Base-by-base conservation (phyloP, 2,113 vertebrate species). In the Pseudorectes ferrugineus region DNA sequence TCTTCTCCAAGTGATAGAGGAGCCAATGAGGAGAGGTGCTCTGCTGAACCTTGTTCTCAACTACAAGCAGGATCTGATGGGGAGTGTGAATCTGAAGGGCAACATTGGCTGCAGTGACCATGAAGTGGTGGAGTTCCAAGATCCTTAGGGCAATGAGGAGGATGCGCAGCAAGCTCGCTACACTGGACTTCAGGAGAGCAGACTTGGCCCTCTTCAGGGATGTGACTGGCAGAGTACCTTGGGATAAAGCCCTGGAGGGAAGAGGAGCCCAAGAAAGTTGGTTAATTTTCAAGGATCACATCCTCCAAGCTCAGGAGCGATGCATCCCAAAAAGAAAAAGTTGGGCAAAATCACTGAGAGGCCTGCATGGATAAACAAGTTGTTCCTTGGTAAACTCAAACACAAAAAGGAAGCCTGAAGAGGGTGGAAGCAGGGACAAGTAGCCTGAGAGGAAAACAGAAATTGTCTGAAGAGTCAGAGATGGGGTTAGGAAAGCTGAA, bases 291-390 rank as follows among this genome's bases (percentile, higher is more conserved):
- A 65, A 40, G 29, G 40, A 28, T 40, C 3, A 12, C 10, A 24
- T 85, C 29, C 8, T 65, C 5, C n/a, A 65, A 48, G 29, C 19
- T 74, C 49, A 40, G 42, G 29, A 70, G 15, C 0, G 1, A 40
- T 40, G 29, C 29, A 29, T 48, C 35, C 31, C 61, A 35, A 9
- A 48, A 48, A 49, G 28, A 42, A 48, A n/a, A 66, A 12, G 8
- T 35, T 35, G 24, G 31, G 16, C 10, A 35, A 35, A 48, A 57
- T 57, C 35, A 35, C 11, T 0, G 1, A 29, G 43, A 31, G 3
- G 20, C 29, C 24, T 21, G 24, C 24, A 14, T 48, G 15, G n/a
- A 55, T 46, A 15, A 55, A 28, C 29, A 55, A 22, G 8, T 8
- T 73, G 22, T 62, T 46, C 9, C 28, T 72, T 52, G 40, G 9